Evolutionary conservation across 2,797 vertebrate genomes (phyloP).

Genomic region (Otolemur crassicaudatus): DNA sequence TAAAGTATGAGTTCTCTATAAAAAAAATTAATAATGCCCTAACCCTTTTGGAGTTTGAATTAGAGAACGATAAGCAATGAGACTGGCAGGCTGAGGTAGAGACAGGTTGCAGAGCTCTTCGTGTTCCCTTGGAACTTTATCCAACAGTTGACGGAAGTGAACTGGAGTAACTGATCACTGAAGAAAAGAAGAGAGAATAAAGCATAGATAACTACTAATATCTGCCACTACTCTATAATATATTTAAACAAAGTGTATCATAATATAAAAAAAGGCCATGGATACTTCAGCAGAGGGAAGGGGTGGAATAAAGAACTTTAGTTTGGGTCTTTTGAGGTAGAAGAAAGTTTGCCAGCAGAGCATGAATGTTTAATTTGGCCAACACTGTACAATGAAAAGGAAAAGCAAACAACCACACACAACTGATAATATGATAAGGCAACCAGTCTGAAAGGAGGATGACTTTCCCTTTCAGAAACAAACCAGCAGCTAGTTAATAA

Average conservation of each 20-base stretch:
- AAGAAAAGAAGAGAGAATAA: background rate
- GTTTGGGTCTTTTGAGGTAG: background rate
- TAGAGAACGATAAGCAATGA: background rate
- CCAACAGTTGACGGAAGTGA: background rate
- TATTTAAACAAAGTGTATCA: background rate
- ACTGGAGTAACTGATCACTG: background rate
- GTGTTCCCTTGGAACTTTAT: background rate
- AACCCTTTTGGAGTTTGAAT: background rate
- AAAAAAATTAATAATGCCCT: too few relatives aligned
- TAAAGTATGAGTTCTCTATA: too few relatives aligned
- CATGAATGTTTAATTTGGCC: background rate
- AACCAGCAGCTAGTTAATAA: background rate
- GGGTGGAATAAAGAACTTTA: background rate
- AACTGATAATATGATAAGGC: background rate
- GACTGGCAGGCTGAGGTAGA: background rate
- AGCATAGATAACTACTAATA: background rate
- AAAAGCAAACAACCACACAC: background rate
- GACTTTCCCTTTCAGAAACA: background rate
- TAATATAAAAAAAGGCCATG: background rate
- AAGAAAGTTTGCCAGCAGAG: background rate
- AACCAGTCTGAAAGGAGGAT: background rate
- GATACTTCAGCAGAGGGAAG: background rate
- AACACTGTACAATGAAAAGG: background rate
- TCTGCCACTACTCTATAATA: background rate
- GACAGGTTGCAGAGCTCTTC: background rate